Evolutionary conservation across 2,113 vertebrate species (phyloP).

Genomic region (Gambusia holbrooki): DNA sequence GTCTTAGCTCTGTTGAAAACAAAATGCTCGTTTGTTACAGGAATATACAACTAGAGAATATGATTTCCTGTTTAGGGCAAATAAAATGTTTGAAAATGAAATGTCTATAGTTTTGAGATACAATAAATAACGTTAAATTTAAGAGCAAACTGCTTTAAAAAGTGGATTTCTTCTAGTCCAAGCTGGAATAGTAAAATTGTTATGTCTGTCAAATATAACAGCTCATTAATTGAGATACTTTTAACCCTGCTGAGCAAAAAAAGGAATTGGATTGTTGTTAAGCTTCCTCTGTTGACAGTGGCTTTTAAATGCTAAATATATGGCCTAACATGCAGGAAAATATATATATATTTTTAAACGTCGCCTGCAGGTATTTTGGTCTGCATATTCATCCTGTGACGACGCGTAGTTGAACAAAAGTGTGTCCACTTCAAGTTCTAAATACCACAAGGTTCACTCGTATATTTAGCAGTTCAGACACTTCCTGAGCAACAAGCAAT

Average conservation of each 20-base stretch:
- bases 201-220: neutral
- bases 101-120: neutral
- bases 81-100: neutral
- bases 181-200: neutral
- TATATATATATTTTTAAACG: neutral
- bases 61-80: neutral
- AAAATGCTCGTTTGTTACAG: neutral
- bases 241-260: neutral
- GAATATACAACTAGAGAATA: neutral
- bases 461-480: conserved; percentile 51
- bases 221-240: neutral
- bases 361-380: neutral
- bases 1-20: neutral
- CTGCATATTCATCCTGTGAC: neutral
- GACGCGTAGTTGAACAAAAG: conserved; percentile 2
- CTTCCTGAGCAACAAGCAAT: conserved; percentile 60
- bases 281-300: neutral
- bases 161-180: too few species aligned
- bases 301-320: neutral
- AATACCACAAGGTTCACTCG: conserved; percentile 17
- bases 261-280: neutral
- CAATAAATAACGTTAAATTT: neutral
- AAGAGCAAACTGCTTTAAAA: neutral
- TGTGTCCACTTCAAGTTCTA: neutral
- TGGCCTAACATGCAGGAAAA: neutral